Evolutionary conservation across 2,888 invertebrate species (phyloP).

Genomic region (Mesorhabditis sp.): DNA sequence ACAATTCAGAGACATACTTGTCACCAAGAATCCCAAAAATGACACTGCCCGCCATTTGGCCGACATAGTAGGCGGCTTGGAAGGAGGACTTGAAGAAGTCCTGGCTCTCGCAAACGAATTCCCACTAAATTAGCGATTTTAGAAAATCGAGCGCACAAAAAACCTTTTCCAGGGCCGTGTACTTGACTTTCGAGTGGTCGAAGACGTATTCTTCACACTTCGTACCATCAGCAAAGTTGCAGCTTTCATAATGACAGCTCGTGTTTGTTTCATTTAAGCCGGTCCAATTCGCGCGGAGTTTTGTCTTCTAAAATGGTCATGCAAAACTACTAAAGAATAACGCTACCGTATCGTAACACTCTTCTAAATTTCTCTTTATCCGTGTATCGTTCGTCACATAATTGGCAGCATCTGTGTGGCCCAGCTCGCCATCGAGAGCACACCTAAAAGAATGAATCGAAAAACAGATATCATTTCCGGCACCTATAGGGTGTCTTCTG

Average conservation of each 20-base stretch:
- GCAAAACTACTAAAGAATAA: neutral
- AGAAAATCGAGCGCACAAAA: neutral
- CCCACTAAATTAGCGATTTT: slow-evolving; percentile 46
- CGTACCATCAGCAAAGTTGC: slow-evolving; percentile 6
- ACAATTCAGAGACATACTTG: slow-evolving; percentile 25
- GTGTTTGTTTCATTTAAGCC: neutral
- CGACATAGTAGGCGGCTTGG: slow-evolving; percentile 55
- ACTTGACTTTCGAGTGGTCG: slow-evolving; percentile 41
- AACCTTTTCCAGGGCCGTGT: slow-evolving; percentile 50
- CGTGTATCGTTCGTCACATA: neutral
- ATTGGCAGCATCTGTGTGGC: neutral
- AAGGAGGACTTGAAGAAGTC: slow-evolving; percentile 49
- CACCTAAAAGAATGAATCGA: neutral
- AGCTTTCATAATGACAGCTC: slow-evolving; percentile 26
- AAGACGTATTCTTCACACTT: slow-evolving; percentile 38
- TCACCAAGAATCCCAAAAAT: slow-evolving; percentile 57
- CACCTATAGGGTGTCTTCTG: slow-evolving; percentile 48
- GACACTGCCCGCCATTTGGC: slow-evolving; percentile 56
- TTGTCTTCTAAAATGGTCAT: no score
- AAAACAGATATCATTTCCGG: no score
- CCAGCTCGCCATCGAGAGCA: neutral
- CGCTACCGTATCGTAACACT: neutral
- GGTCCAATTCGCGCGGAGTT: no score
- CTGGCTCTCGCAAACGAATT: slow-evolving; percentile 47
- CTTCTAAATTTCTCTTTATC: neutral